phyloP scores from a whole-genome alignment of 2,797 vertebrate species.

The Karalla daura region DNA sequence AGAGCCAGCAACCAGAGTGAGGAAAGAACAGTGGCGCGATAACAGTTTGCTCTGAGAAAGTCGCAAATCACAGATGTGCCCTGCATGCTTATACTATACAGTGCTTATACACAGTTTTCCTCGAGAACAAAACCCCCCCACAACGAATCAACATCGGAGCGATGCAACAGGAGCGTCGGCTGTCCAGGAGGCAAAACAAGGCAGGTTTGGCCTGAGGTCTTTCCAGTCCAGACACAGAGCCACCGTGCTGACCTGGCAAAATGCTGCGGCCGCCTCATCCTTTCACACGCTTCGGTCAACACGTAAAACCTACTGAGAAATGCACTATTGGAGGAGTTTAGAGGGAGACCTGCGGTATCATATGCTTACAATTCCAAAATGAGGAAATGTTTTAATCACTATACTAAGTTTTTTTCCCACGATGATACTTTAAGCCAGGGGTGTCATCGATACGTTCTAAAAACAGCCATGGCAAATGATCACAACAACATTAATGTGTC shows the following conservation, averaged over 20 bases:
- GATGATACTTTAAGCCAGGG: too few species aligned
- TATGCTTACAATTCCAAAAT: too few species aligned
- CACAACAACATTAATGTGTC: too few species aligned
- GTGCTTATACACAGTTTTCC: slow-evolving; percentile 21
- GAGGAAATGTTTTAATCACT: too few species aligned
- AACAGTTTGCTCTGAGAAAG: slow-evolving; percentile 18
- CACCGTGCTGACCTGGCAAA: not conserved
- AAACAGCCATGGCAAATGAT: not conserved
- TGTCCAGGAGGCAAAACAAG: not conserved
- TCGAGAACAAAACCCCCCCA: too few species aligned
- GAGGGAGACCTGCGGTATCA: too few species aligned
- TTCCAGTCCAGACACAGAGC: too few species aligned
- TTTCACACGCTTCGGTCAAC: not conserved
- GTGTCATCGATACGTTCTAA: not conserved
- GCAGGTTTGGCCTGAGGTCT: not conserved
- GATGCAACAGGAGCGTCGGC: not conserved
- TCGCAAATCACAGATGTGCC: slow-evolving; percentile 25
- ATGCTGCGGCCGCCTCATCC: not conserved
- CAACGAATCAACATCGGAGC: slow-evolving; percentile 35
- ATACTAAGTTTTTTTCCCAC: too few species aligned
- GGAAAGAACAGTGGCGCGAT: not conserved
- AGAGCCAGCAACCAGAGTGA: not conserved
- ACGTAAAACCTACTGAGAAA: not conserved
- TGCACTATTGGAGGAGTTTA: too few species aligned
- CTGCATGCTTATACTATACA: too few species aligned